phyloP scores from a whole-genome alignment of 2,888 invertebrate genomes.

The Erebia ligea region DNA sequence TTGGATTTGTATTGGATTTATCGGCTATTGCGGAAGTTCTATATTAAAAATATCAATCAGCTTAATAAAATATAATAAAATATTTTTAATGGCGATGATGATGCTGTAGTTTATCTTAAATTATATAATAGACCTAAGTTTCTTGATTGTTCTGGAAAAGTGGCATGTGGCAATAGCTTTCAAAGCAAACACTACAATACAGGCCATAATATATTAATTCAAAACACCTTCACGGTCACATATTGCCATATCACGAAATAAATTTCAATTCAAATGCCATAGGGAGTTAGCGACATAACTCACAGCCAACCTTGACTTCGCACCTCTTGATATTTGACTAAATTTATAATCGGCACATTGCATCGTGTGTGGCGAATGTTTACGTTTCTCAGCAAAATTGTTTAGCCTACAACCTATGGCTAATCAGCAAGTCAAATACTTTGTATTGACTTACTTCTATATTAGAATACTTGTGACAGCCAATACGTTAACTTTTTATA shows the following conservation, averaged over 20 bases:
- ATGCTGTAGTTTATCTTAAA: no score
- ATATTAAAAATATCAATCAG: no score
- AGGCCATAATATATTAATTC: slow-evolving; percentile 8
- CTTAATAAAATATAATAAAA: no score
- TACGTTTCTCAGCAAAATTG: slow-evolving; percentile 32
- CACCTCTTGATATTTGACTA: slow-evolving; percentile 60
- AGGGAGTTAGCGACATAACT: slow-evolving; percentile 44
- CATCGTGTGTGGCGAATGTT: slow-evolving; percentile 40
- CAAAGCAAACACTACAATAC: neutral
- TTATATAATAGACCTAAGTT: no score
- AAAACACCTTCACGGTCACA: slow-evolving; percentile 45
- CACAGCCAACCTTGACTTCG: slow-evolving; percentile 55
- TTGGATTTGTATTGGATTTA: neutral
- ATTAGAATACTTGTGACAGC: neutral
- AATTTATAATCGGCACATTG: slow-evolving; percentile 39
- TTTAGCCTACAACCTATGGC: neutral
- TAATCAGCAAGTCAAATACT: slow-evolving; percentile 13
- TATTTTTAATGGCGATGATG: no score
- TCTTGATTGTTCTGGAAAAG: no score
- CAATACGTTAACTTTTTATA: no score
- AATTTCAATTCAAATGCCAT: slow-evolving; percentile 54
- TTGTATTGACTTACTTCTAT: neutral
- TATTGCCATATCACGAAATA: slow-evolving; percentile 67
- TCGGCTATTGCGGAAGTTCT: neutral
- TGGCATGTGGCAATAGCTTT: neutral